Evolutionary conservation across 2,888 invertebrate genomes (phyloP).

Genomic region (Tricholauxania praeusta): DNA sequence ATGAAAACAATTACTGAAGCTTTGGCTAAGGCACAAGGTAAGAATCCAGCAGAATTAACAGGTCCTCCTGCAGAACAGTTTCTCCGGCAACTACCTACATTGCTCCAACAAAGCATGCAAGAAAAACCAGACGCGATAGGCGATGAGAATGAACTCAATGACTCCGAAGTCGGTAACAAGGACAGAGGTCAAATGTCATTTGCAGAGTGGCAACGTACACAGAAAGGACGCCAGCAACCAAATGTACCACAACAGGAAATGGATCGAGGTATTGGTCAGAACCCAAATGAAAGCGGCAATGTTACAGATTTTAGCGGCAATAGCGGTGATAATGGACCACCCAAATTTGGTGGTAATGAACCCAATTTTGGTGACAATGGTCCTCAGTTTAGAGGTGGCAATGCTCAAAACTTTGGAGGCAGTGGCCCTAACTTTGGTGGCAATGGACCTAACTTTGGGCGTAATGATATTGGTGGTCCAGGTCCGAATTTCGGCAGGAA

Average conservation of each 20-base stretch:
- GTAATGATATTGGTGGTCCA: slow-evolving; percentile 35
- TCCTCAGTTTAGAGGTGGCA: slow-evolving; percentile 40
- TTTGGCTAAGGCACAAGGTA: slow-evolving; percentile 57
- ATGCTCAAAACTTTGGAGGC: slow-evolving; percentile 42
- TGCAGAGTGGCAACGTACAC: slow-evolving; percentile 56
- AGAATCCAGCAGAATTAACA: slow-evolving; percentile 42
- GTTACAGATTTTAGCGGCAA: slow-evolving; percentile 32
- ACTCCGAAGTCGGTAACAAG: neutral
- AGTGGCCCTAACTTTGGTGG: slow-evolving; percentile 39
- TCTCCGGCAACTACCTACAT: slow-evolving; percentile 42
- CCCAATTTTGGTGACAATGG: slow-evolving; percentile 40
- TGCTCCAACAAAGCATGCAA: slow-evolving; percentile 43
- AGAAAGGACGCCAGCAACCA: slow-evolving; percentile 39
- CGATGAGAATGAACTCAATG: neutral
- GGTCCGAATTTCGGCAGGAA: slow-evolving; percentile 39
- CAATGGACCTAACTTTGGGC: slow-evolving; percentile 35
- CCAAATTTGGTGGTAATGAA: slow-evolving; percentile 38
- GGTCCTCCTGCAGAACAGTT: slow-evolving; percentile 42
- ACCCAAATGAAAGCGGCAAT: slow-evolving; percentile 34
- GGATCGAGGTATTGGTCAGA: neutral
- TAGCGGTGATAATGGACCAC: neutral
- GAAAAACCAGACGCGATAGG: slow-evolving; percentile 27
- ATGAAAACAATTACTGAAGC: slow-evolving; percentile 61
- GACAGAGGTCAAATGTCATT: slow-evolving; percentile 47
- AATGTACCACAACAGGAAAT: neutral